Conservation (phyloP, 2,888 invertebrate species). For the Drosophila cognata region DNA sequence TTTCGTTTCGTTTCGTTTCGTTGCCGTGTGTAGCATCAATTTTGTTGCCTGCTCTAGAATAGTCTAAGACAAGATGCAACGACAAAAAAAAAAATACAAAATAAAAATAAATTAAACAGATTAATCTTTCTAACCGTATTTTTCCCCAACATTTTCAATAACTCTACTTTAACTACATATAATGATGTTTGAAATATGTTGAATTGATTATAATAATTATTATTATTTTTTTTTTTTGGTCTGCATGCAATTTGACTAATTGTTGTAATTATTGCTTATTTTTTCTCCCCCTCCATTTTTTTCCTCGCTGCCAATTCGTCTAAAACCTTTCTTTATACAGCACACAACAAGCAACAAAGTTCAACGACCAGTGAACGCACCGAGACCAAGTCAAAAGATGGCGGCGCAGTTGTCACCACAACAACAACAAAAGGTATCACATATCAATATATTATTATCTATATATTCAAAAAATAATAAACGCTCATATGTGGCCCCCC, state of each 20-base stretch:
- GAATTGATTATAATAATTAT: conserved; percentile 1
- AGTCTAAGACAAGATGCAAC: conserved; percentile 56
- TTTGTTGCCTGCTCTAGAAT: conserved; percentile 61
- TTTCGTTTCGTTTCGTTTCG: conserved; percentile 33
- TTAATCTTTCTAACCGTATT: conserved; percentile 35
- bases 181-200: conserved; percentile 20
- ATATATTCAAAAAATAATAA: not conserved
- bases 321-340: conserved; percentile 70
- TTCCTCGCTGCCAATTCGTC: conserved; percentile 42
- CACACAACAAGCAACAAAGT: conserved; percentile 74
- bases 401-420: conserved; percentile 87
- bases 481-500: not conserved
- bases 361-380: conserved; percentile 84
- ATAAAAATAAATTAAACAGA: not conserved
- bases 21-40: conserved; percentile 43
- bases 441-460: conserved; percentile 5
- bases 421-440: conserved; percentile 87
- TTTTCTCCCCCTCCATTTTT: conserved; percentile 36
- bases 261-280: conserved; percentile 68
- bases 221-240: conserved; percentile 6
- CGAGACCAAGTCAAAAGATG: conserved; percentile 87
- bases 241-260: conserved; percentile 73
- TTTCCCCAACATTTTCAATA: conserved; percentile 36
- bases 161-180: conserved; percentile 21
- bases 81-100: conserved; percentile 8